Evolutionary conservation across 2,113 vertebrate genomes (phyloP), one percentile per base, ranked within the genome.

Genomic region (Nerophis ophidion): DNA sequence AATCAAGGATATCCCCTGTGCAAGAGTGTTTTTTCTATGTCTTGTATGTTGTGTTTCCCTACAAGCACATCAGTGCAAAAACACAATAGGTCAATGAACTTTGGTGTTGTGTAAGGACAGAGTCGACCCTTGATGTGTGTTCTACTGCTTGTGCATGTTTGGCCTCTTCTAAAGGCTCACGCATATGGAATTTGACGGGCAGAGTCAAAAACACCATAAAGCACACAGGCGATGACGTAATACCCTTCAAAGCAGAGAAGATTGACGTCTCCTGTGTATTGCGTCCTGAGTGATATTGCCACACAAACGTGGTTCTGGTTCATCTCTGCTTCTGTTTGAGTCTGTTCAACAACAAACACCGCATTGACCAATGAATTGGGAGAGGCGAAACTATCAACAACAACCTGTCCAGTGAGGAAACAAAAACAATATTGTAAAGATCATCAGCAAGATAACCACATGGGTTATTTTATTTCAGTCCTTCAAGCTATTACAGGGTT

Each of bases 101-200:
- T 19, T 5, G 7, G 7, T 50, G 75, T 86, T 84, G 71, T 77
- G 78, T 72, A 84, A 85, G 81, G 81, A 49, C 68, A 48, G 62
- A 60, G 38, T 34, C 71, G 79, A 81, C 62, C 74, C 54, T 54
- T 17, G 17, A 51, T 63, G 66, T 62, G 72, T 34, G 57, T 67
- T 52, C 42, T 35, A 44, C 40, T 34, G 10, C 65, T 72, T 57
- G 66, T 55, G 45, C 60, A 19, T 72, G 73, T 81, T 80, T 71
- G 73, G 68, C 61, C 75, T 75, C 46, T 57, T 75, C 72, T 67
- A 40, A 75, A 60, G 2, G 34, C 70, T 48, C 57, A 74, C 10
- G n/a, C 60, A 59, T 64, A 79, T 79, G 71, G 76, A 85, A 85
- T 83, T 74, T 73, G 81, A 86, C 66, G 36, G 50, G 59, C 52